phyloP scores from a whole-genome alignment of 2,113 vertebrate genomes.

The Acinonyx jubatus region DNA sequence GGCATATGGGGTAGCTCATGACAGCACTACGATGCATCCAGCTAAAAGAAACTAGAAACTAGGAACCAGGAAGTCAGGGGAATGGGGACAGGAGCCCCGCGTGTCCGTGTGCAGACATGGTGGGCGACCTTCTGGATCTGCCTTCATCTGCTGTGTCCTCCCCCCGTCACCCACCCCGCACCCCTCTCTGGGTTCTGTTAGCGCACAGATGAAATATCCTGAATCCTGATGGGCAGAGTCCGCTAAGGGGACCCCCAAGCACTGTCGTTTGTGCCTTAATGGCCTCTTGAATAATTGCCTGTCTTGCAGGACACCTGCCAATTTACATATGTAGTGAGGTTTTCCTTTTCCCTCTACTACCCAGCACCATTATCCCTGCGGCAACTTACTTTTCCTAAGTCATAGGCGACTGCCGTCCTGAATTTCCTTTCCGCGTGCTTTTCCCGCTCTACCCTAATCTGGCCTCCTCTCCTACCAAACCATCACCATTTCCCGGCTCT shows the following conservation, averaged over 20 bases:
- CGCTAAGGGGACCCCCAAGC: not conserved
- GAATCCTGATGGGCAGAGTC: not conserved
- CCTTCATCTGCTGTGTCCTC: accelerated
- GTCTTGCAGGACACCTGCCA: not conserved
- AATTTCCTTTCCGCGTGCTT: not conserved
- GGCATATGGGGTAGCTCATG: not conserved
- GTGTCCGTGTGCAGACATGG: not conserved
- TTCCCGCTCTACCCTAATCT: not conserved
- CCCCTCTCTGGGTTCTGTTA: not conserved
- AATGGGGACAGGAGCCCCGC: accelerated
- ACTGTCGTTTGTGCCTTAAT: accelerated
- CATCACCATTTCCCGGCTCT: not conserved
- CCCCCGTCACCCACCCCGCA: accelerated
- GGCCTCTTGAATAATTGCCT: not conserved
- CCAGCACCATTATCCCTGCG: not conserved
- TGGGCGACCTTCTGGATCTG: accelerated
- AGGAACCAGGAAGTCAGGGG: not conserved
- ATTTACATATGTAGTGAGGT: accelerated
- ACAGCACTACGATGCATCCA: no score
- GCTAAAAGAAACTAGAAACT: not conserved
- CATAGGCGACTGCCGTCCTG: not conserved
- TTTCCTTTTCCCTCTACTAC: not conserved
- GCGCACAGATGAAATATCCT: not conserved
- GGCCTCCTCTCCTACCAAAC: not conserved
- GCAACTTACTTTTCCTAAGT: not conserved